These are phyloP conservation scores for Sakesphorus luctuosus DNA, from an alignment of 2,113 vertebrate species.

Conservation along the genomic window DNA sequence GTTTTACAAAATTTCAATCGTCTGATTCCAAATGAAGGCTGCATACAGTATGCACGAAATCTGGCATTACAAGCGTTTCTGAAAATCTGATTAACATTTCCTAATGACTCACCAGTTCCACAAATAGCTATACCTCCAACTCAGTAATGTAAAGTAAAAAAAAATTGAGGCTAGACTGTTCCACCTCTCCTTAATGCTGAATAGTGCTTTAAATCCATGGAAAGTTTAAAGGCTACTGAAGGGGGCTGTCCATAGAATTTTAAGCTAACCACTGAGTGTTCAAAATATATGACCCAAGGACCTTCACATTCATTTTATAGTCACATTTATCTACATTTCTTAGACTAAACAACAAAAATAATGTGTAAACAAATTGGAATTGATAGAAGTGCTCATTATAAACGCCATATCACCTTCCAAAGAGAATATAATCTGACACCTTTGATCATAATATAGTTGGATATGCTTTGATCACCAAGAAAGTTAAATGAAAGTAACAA, in stretches of 20 bases:
- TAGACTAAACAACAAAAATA: background rate
- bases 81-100: conserved; percentile 44
- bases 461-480: background rate
- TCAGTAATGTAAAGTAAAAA: background rate
- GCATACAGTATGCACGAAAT: background rate
- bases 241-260: background rate
- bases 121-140: background rate
- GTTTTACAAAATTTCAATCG: conserved; percentile 13
- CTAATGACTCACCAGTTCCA: background rate
- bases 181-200: background rate
- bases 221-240: background rate
- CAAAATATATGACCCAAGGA: background rate
- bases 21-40: conserved; percentile 1
- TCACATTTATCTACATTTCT: background rate
- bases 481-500: background rate
- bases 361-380: background rate
- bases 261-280: background rate
- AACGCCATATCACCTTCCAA: background rate
- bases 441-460: background rate
- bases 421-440: background rate
- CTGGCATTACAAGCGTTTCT: background rate
- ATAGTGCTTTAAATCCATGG: background rate
- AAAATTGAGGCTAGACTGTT: background rate
- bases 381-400: background rate
- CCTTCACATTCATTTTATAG: background rate